Evolutionary conservation across 2,113 vertebrate species (phyloP).

Genomic region (Callaeas wilsoni): DNA sequence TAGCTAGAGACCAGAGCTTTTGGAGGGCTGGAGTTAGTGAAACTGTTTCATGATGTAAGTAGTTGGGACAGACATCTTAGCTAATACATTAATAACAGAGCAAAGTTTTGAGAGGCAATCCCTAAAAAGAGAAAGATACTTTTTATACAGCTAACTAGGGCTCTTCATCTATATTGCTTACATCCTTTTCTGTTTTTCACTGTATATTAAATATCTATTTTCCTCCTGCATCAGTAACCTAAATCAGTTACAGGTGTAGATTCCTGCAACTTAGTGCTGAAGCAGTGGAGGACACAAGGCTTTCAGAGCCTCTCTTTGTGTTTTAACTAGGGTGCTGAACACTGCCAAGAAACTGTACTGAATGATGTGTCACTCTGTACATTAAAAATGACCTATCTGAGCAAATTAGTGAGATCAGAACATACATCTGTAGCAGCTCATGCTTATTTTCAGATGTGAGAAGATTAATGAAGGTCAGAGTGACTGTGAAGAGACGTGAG

Average conservation of each 20-base stretch:
- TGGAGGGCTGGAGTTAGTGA: not conserved
- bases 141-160: not conserved
- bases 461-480: not conserved
- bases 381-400: not conserved
- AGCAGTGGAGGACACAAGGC: not conserved
- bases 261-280: not conserved
- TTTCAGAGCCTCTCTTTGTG: not conserved
- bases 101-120: not conserved
- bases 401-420: not conserved
- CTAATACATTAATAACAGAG: no score
- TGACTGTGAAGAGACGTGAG: not conserved
- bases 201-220: not conserved
- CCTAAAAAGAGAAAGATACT: not conserved
- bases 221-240: not conserved
- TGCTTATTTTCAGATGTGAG: not conserved
- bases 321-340: not conserved
- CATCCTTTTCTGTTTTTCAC: not conserved
- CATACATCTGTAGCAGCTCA: not conserved
- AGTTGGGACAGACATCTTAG: not conserved
- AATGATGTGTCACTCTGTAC: not conserved
- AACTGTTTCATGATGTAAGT: not conserved
- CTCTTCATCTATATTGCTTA: not conserved
- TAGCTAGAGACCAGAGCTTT: not conserved
- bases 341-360: not conserved
- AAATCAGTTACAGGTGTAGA: not conserved